A percentile compares a stretch with the other conserved stretches of the same genome.
phyloP scores from a whole-genome alignment of 2,113 vertebrate species.

The Suncus etruscus region DNA sequence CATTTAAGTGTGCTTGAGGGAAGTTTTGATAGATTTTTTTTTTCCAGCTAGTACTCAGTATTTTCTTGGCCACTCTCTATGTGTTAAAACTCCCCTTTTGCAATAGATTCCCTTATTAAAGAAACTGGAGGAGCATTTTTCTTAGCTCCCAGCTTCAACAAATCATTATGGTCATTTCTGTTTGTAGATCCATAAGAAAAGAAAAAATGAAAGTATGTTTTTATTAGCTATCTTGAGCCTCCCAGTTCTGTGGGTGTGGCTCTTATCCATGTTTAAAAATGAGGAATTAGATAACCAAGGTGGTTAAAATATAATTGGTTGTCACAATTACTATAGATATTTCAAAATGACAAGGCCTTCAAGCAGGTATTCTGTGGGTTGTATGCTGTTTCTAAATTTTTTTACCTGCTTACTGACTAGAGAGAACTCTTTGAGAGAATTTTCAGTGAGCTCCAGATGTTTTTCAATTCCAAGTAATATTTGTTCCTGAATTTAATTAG shows the following conservation, averaged over 20 bases:
- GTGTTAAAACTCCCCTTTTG: not conserved
- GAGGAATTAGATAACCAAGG: not conserved
- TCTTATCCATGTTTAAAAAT: not conserved
- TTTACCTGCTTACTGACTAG: not conserved
- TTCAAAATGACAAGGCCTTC: not conserved
- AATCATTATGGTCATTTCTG: not conserved
- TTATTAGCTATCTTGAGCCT: not conserved
- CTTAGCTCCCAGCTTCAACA: not conserved
- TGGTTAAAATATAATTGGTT: not conserved
- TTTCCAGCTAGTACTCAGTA: not conserved
- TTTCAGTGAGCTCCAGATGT: not conserved
- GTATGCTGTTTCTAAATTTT: not conserved
- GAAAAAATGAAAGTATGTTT: not conserved
- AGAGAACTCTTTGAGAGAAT: not conserved
- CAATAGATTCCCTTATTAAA: slow-evolving; percentile 8
- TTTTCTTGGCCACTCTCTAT: not conserved
- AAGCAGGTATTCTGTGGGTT: not conserved
- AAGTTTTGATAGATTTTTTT: not conserved
- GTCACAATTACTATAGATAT: not conserved
- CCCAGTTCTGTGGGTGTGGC: not conserved
- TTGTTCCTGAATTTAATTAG: slow-evolving; percentile 3
- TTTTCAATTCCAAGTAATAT: not conserved
- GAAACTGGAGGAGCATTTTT: not conserved
- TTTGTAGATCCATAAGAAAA: not conserved
- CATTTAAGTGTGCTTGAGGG: not conserved